Percentiles rank a stretch among this genome's conserved stretches.
These are phyloP conservation scores for Camptogramma bilineatum DNA, from an alignment of 2,888 invertebrate genomes.

Conservation along the genomic window DNA sequence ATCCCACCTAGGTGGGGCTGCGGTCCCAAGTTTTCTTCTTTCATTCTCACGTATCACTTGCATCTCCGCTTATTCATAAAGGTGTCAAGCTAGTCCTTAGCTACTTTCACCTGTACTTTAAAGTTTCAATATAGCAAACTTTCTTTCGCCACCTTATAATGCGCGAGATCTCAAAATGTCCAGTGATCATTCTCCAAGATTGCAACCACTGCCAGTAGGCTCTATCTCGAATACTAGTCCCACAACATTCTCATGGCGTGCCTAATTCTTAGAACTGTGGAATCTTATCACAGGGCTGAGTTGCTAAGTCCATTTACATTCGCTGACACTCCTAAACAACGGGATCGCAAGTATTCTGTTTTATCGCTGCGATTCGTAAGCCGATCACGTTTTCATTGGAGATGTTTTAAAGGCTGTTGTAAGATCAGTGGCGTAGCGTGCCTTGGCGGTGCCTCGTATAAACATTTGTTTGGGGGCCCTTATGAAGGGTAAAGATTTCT, in stretches of 20 bases:
- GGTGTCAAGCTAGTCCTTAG: background rate
- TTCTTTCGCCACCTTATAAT: too few species aligned
- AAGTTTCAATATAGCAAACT: too few species aligned
- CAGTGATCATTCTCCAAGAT: conserved; percentile 24
- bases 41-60: too few species aligned
- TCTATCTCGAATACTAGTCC: conserved; percentile 26
- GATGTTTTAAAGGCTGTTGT: background rate
- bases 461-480: too few species aligned
- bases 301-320: conserved; percentile 26
- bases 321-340: conserved; percentile 26
- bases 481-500: too few species aligned
- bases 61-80: too few species aligned
- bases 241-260: conserved; percentile 36
- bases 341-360: conserved; percentile 12
- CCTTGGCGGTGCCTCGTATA: too few species aligned
- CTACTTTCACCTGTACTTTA: background rate
- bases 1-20: too few species aligned
- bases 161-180: background rate
- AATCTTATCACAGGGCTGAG: conserved; percentile 32
- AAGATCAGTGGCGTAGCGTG: too few species aligned
- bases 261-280: conserved; percentile 31
- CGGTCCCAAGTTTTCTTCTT: too few species aligned
- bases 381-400: conserved; percentile 7
- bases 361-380: conserved; percentile 6
- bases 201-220: conserved; percentile 1